A percentile compares a stretch with the other conserved stretches of the same genome.
These are phyloP conservation scores for Branchellion lobata DNA, from an alignment of 2,888 invertebrate genomes.

Conservation along the genomic window DNA sequence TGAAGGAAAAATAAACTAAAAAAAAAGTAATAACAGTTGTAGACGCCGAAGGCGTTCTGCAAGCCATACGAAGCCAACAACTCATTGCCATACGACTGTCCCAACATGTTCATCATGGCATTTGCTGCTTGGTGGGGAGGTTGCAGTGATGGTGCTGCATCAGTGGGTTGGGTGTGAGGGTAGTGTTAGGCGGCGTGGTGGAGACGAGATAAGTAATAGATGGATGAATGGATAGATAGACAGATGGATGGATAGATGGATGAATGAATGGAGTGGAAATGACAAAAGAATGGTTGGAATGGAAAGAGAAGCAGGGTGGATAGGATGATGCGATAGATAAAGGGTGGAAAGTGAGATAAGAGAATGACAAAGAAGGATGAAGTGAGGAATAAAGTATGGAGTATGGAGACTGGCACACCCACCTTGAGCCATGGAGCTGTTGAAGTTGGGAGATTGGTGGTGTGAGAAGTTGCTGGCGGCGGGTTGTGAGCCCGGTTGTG, in stretches of 20 bases:
- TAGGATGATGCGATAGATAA: too few species aligned
- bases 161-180: not conserved
- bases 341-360: not conserved
- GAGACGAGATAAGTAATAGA: too few species aligned
- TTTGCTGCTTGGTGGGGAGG: slow-evolving; percentile 1
- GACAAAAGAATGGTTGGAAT: too few species aligned
- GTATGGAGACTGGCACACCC: too few species aligned
- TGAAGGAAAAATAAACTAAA: too few species aligned
- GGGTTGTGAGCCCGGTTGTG: not conserved
- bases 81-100: slow-evolving; percentile 38
- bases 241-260: too few species aligned
- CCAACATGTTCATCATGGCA: slow-evolving; percentile 38
- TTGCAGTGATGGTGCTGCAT: not conserved
- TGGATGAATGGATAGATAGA: too few species aligned
- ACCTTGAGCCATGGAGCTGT: slow-evolving; percentile 39
- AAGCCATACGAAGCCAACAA: slow-evolving; percentile 35
- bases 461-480: not conserved
- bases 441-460: slow-evolving; percentile 34
- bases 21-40: not conserved
- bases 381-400: not conserved
- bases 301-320: too few species aligned
- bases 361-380: not conserved
- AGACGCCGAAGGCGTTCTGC: slow-evolving; percentile 36
- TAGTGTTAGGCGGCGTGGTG: too few species aligned
- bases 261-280: too few species aligned